A percentile compares a stretch with the other conserved stretches of the same genome.
phyloP scores from a whole-genome alignment of 1,140 invertebrate species.

The Leptoteleia sp. region DNA sequence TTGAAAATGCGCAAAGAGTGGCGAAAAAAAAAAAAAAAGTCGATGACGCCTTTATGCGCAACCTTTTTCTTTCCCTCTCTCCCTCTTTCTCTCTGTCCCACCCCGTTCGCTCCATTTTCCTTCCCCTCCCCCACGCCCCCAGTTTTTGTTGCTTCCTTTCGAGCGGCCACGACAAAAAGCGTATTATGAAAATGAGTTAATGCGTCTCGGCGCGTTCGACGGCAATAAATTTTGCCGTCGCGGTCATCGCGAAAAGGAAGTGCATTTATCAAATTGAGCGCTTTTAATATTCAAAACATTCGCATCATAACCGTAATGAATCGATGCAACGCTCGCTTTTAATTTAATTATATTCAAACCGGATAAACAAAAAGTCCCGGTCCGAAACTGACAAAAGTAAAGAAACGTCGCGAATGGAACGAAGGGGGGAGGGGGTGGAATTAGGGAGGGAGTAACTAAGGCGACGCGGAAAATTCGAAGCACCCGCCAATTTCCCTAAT shows the following conservation, averaged over 20 bases:
- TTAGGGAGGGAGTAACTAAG: too few species aligned
- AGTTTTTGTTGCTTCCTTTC: slow-evolving; percentile 22
- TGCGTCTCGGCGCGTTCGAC: slow-evolving; percentile 19
- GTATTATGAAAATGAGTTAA: slow-evolving; percentile 52
- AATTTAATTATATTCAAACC: slow-evolving; percentile 46
- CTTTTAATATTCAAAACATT: slow-evolving; percentile 32
- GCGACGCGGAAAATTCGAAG: too few species aligned
- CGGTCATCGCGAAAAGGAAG: slow-evolving; percentile 16
- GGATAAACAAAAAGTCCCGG: slow-evolving; percentile 33
- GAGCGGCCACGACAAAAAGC: slow-evolving; percentile 19
- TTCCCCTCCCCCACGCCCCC: neutral
- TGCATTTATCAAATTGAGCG: slow-evolving; percentile 33
- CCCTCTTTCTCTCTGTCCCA: neutral
- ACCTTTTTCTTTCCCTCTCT: too few species aligned
- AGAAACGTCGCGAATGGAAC: slow-evolving; percentile 8
- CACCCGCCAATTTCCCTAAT: slow-evolving; percentile 54
- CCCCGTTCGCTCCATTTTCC: neutral
- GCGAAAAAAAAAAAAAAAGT: slow-evolving; percentile 36
- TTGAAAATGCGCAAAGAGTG: slow-evolving; percentile 59
- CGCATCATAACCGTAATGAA: slow-evolving; percentile 22
- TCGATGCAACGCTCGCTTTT: slow-evolving; percentile 25
- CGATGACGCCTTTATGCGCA: slow-evolving; percentile 50
- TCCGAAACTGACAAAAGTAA: too few species aligned
- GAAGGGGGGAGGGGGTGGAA: too few species aligned
- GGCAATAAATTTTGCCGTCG: slow-evolving; percentile 20